Evolutionary conservation across 2,888 invertebrate genomes (phyloP).

Genomic region (Eupithecia inturbata): DNA sequence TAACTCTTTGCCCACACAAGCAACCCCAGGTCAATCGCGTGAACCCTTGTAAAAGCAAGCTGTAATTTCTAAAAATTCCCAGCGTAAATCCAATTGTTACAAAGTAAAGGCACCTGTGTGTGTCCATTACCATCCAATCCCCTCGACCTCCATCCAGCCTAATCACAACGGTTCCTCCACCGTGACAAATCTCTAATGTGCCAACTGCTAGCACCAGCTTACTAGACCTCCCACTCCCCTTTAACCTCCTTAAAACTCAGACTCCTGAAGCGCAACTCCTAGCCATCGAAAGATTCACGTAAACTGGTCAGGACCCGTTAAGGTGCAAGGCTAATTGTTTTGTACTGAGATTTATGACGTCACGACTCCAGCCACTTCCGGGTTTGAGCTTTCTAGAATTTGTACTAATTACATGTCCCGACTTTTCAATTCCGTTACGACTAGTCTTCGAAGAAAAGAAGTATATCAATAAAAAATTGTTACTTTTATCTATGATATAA

Average conservation of each 20-base stretch:
- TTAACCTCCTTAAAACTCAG: slow-evolving; percentile 34
- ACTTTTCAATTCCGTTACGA: slow-evolving; percentile 2
- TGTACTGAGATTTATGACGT: slow-evolving; percentile 69
- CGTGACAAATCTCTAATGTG: slow-evolving; percentile 73
- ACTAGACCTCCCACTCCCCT: slow-evolving; percentile 44
- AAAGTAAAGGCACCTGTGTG: slow-evolving; percentile 36
- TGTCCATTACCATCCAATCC: slow-evolving; percentile 42
- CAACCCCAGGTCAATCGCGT: background rate
- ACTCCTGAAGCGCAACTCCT: slow-evolving; percentile 27
- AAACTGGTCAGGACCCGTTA: slow-evolving; percentile 53
- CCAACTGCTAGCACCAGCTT: slow-evolving; percentile 54
- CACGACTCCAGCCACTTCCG: slow-evolving; percentile 61
- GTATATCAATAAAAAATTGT: background rate
- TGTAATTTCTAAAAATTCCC: background rate
- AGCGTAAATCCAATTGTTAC: slow-evolving; percentile 21
- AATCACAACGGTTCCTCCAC: slow-evolving; percentile 57
- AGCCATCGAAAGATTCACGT: slow-evolving; percentile 42
- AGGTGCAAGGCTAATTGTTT: slow-evolving; percentile 75
- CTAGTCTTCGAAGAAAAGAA: background rate
- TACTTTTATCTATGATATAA: background rate
- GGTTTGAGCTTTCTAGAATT: slow-evolving; percentile 38
- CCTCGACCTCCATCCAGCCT: slow-evolving; percentile 50
- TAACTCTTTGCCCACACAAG: background rate
- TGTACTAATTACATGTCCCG: slow-evolving; percentile 19
- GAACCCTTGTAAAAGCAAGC: background rate